Conservation (phyloP, 2,113 vertebrate species). For the Antennarius striatus region DNA sequence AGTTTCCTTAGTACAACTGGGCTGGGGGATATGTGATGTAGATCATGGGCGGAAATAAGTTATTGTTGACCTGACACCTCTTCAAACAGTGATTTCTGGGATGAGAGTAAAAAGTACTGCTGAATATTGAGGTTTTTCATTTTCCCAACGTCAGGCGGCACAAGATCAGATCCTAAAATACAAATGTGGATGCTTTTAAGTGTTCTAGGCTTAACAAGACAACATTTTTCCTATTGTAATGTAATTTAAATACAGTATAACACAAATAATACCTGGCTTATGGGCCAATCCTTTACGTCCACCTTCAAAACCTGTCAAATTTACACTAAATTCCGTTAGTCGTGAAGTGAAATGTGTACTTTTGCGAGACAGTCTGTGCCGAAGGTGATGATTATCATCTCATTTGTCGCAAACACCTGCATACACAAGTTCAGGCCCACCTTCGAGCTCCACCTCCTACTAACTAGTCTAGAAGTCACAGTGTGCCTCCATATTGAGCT, state of each 20-base stretch:
- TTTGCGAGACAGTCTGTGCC: slow-evolving; percentile 18
- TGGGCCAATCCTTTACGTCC: no score
- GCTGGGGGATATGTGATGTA: slow-evolving; percentile 48
- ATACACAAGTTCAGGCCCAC: slow-evolving; percentile 68
- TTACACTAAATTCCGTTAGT: neutral
- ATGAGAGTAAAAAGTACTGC: neutral
- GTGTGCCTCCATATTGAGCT: slow-evolving; percentile 70
- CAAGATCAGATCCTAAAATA: no score
- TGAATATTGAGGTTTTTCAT: slow-evolving; percentile 2
- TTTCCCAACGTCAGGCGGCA: no score
- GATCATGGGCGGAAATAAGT: slow-evolving; percentile 44
- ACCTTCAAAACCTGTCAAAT: neutral
- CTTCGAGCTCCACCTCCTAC: slow-evolving; percentile 65
- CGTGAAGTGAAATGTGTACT: slow-evolving; percentile 4
- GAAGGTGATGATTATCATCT: slow-evolving; percentile 68
- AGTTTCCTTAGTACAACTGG: slow-evolving; percentile 53
- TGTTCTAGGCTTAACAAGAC: no score
- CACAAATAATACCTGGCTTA: no score
- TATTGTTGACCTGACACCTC: slow-evolving; percentile 35
- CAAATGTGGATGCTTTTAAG: no score
- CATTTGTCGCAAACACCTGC: slow-evolving; percentile 73
- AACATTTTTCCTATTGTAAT: no score
- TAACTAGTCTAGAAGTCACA: slow-evolving; percentile 75
- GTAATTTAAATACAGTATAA: no score
- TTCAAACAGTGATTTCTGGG: slow-evolving; percentile 28